Evolutionary conservation across 2,113 vertebrate genomes (phyloP).

Genomic region (Dolichotis patagonum): DNA sequence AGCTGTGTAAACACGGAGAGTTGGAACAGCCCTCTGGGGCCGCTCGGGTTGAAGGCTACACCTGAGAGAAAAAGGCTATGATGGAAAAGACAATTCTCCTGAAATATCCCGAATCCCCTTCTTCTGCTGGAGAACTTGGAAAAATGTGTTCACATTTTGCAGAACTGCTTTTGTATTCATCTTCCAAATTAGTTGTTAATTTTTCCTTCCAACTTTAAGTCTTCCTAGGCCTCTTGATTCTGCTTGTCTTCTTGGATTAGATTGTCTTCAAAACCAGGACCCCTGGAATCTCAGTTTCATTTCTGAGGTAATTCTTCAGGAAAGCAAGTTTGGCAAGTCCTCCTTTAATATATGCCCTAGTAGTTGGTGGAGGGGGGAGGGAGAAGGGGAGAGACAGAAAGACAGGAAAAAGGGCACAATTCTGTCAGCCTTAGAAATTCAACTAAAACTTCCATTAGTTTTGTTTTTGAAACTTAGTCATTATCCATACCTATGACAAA

Average conservation of each 20-base stretch:
- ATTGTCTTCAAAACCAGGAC: conserved; percentile 45
- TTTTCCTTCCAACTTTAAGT: conserved; percentile 29
- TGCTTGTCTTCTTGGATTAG: conserved; percentile 47
- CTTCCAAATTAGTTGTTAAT: conserved; percentile 55
- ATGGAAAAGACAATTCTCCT: neutral
- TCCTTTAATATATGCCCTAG: neutral
- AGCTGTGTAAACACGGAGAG: neutral
- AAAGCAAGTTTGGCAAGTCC: conserved; percentile 31
- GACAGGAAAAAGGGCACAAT: neutral
- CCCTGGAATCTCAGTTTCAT: conserved; percentile 50
- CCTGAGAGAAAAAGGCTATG: neutral
- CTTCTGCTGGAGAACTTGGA: neutral
- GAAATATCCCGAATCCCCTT: neutral
- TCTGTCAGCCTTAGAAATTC: conserved; percentile 14
- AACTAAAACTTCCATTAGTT: conserved; percentile 6
- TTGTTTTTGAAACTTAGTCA: conserved; percentile 18
- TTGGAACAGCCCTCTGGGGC: neutral
- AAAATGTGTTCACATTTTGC: neutral
- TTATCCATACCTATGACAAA: conserved; percentile 34
- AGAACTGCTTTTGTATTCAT: conserved; percentile 48
- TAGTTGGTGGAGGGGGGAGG: neutral
- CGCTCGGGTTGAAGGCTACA: neutral
- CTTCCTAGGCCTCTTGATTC: conserved; percentile 31
- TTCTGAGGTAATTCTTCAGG: conserved; percentile 58
- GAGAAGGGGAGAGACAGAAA: too few relatives aligned